Conservation (phyloP, 2,797 vertebrate genomes). For the Pangasius larnaudii region DNA sequence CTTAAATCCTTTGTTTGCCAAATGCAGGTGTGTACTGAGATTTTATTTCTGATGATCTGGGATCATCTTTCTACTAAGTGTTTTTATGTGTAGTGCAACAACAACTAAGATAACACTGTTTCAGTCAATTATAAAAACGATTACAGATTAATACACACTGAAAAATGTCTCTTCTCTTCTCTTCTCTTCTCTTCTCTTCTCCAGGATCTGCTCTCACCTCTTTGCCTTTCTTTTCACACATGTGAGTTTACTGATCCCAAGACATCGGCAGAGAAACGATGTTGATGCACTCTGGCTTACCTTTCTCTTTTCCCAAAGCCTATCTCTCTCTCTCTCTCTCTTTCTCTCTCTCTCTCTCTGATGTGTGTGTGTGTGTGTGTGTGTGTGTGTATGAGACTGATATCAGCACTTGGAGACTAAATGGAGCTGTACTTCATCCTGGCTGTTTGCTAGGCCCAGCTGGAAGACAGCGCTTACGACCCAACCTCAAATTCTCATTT, state of each 20-base stretch:
- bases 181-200: neutral
- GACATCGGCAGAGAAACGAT: neutral
- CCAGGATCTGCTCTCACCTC: neutral
- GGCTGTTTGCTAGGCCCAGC: conserved; percentile 36
- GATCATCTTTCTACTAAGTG: conserved; percentile 19
- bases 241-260: neutral
- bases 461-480: conserved; percentile 32
- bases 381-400: conserved; percentile 35
- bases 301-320: neutral
- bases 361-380: neutral
- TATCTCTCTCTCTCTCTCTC: conserved; percentile 16
- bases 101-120: conserved; percentile 12
- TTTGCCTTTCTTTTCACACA: neutral
- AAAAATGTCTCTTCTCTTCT: neutral
- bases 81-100: conserved; percentile 10
- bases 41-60: neutral
- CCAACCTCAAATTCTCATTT: conserved; percentile 41
- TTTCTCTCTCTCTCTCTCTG: neutral
- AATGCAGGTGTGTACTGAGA: conserved; percentile 32
- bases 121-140: neutral
- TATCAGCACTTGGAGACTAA: conserved; percentile 38
- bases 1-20: conserved; percentile 35
- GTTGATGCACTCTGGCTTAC: conserved; percentile 10
- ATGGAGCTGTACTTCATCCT: conserved; percentile 47
- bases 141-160: neutral